A percentile compares a stretch with the other conserved stretches of the same genome.
Conservation (phyloP, 1,140 invertebrate species). For the Phocides pigmalion region DNA sequence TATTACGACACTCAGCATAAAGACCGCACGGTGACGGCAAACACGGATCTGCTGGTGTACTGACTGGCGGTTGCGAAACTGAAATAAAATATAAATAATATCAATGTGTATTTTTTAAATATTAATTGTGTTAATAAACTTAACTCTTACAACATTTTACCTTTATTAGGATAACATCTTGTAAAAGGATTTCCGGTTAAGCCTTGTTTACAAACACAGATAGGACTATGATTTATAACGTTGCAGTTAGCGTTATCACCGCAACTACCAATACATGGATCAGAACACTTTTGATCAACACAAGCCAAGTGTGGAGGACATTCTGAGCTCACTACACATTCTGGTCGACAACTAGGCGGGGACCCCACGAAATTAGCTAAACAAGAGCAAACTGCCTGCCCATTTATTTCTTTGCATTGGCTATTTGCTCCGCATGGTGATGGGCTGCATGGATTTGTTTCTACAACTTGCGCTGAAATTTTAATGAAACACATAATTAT, state of each 20-base stretch:
- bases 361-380: conserved; percentile 88
- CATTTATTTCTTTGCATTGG: conserved; percentile 87
- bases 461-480: conserved; percentile 56
- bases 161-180: conserved; percentile 86
- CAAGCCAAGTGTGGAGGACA: conserved; percentile 87
- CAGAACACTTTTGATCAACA: conserved; percentile 86
- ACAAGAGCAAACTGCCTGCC: conserved; percentile 89
- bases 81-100: conserved; percentile 66
- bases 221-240: conserved; percentile 91
- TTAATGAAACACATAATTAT: conserved; percentile 34
- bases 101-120: not conserved
- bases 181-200: conserved; percentile 89
- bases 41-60: conserved; percentile 86
- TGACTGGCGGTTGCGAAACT: conserved; percentile 76
- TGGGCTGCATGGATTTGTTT: conserved; percentile 85
- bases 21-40: conserved; percentile 89
- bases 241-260: conserved; percentile 91
- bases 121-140: not conserved
- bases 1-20: conserved; percentile 88
- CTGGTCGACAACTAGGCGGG: conserved; percentile 89
- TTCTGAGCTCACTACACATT: conserved; percentile 89
- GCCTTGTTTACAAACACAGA: conserved; percentile 86
- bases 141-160: conserved; percentile 70
- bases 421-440: conserved; percentile 90
- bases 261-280: conserved; percentile 89